Percentiles rank a stretch among this genome's conserved stretches.
Evolutionary conservation across 1,140 invertebrate species (phyloP).

Genomic region (Ceratitis capitata): DNA sequence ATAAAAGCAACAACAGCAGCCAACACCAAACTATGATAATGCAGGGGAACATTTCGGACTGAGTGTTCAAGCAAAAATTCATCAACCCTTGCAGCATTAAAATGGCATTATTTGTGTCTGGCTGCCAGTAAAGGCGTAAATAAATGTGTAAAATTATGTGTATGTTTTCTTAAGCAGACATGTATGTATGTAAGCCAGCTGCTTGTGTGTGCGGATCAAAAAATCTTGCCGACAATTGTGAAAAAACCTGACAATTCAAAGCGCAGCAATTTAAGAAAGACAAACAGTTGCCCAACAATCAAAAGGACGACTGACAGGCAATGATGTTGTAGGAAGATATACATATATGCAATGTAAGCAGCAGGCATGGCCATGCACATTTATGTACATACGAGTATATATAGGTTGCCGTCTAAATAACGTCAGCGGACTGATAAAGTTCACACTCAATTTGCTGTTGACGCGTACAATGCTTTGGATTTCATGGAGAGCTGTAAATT

Average conservation of each 20-base stretch:
- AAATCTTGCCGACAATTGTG: conserved; percentile 20
- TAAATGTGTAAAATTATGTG: not conserved
- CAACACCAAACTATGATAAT: not conserved
- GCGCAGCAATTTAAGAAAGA: conserved; percentile 16
- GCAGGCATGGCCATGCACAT: not conserved
- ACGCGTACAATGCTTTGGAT: conserved; percentile 15
- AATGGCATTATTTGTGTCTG: not conserved
- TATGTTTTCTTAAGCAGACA: not conserved
- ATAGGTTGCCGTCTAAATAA: not conserved
- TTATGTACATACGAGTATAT: not conserved
- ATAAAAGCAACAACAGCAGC: too few relatives aligned
- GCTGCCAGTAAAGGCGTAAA: not conserved
- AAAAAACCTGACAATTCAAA: not conserved
- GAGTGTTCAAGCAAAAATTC: conserved; percentile 26
- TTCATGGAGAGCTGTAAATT: not conserved
- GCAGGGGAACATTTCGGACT: not conserved
- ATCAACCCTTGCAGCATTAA: conserved; percentile 5
- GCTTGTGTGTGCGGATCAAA: not conserved
- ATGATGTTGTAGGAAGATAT: not conserved
- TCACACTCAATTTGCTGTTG: conserved; percentile 16
- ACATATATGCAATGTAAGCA: not conserved
- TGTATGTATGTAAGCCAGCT: not conserved
- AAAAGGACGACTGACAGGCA: not conserved
- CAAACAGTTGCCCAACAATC: not conserved
- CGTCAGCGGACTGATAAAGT: not conserved